These are phyloP conservation scores for Triplophysa dalaica DNA, from an alignment of 2,113 vertebrate species.

Conservation along the genomic window DNA sequence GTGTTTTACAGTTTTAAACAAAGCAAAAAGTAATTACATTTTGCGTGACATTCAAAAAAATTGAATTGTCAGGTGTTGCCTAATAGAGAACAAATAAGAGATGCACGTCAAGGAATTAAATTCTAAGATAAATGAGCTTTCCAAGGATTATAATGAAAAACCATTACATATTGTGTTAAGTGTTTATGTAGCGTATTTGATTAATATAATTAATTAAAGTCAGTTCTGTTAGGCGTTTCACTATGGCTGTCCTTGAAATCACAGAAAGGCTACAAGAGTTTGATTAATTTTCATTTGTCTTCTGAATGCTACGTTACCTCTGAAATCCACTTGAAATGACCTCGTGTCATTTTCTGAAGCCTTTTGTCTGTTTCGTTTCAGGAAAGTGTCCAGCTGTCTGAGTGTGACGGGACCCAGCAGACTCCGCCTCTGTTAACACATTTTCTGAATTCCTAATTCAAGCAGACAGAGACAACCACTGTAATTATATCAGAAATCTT, in stretches of 20 bases:
- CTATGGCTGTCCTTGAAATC: neutral
- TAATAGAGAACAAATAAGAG: neutral
- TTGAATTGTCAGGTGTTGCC: neutral
- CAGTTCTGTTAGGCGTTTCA: neutral
- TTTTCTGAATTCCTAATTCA: constrained; percentile 50
- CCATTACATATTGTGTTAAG: neutral
- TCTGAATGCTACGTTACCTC: neutral
- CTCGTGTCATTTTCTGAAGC: neutral
- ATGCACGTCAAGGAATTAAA: neutral
- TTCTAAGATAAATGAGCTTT: constrained; percentile 31
- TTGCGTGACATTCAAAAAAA: neutral
- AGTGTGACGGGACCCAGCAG: neutral
- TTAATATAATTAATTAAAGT: constrained; percentile 20
- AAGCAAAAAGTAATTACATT: constrained; percentile 8
- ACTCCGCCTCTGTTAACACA: constrained; percentile 27
- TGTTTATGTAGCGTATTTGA: neutral
- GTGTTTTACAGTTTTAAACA: constrained; percentile 5
- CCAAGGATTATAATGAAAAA: constrained; percentile 28
- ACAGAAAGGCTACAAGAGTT: neutral
- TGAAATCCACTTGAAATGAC: neutral
- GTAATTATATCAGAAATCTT: constrained; percentile 55
- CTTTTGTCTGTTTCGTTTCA: constrained; percentile 19
- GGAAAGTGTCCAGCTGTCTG: neutral
- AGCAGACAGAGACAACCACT: constrained; percentile 54
- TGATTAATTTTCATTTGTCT: constrained; percentile 27